Evolutionary conservation across 2,113 vertebrate genomes (phyloP).

Genomic region (Colinus virginianus): DNA sequence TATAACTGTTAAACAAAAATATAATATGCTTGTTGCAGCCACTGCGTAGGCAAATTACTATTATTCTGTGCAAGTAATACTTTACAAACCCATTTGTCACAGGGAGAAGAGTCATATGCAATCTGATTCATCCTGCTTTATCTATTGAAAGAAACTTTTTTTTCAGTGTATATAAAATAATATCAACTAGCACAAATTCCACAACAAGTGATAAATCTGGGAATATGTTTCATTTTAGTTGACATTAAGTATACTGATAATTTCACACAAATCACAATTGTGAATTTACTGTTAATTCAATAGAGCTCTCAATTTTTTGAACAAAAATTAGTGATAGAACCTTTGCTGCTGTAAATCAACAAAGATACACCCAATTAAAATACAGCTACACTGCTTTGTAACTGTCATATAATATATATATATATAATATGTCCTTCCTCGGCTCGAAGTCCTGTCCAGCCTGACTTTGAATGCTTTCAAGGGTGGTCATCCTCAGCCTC

Average conservation of each 20-base stretch:
- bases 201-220: background rate
- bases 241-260: background rate
- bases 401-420: background rate
- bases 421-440: too few species aligned
- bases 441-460: too few species aligned
- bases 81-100: conserved; percentile 76
- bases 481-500: too few species aligned
- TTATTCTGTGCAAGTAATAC: conserved; percentile 52
- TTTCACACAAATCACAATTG: background rate
- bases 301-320: background rate
- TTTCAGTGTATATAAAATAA: background rate
- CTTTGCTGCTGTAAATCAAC: background rate
- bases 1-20: conserved; percentile 61
- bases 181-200: background rate
- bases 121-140: conserved; percentile 65
- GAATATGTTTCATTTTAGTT: background rate
- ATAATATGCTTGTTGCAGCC: conserved; percentile 50
- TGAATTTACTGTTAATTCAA: background rate
- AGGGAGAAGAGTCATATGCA: conserved; percentile 51
- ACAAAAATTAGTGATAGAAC: background rate
- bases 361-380: background rate
- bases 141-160: conserved; percentile 53
- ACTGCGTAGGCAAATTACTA: conserved; percentile 67
- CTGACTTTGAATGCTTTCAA: too few species aligned
- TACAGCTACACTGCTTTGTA: background rate